Conservation (phyloP, 2,888 invertebrate genomes). For the Agrochola circellaris region DNA sequence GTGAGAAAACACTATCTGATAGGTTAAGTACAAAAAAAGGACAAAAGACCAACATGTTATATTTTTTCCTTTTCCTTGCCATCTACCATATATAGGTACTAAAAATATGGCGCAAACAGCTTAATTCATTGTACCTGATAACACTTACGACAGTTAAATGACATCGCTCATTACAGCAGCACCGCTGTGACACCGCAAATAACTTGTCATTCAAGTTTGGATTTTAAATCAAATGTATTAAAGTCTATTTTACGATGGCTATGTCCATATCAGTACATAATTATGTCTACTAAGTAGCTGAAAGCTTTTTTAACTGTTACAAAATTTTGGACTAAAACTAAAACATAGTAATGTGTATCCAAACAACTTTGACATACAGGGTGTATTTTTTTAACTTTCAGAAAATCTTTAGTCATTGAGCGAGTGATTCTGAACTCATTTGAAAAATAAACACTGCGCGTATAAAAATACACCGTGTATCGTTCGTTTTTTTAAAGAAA, state of each 20-base stretch:
- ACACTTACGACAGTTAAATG: background rate
- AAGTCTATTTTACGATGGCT: too few relatives aligned
- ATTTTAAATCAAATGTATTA: too few relatives aligned
- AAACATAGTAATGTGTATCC: background rate
- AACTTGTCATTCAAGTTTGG: too few relatives aligned
- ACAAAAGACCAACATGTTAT: background rate
- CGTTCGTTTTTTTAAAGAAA: background rate
- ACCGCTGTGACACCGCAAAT: too few relatives aligned
- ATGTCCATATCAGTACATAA: background rate
- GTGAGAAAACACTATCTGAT: background rate
- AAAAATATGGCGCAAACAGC: background rate
- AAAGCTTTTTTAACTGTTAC: background rate
- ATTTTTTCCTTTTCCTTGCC: background rate
- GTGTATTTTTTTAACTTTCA: background rate
- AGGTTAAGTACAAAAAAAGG: background rate
- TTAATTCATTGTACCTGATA: conserved; percentile 25
- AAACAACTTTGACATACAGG: too few relatives aligned
- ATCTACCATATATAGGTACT: background rate
- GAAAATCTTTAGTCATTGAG: background rate
- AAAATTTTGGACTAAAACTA: background rate
- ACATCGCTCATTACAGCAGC: too few relatives aligned
- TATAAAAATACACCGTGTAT: background rate
- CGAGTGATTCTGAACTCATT: background rate
- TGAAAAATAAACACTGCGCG: background rate
- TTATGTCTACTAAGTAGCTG: background rate